These are phyloP conservation scores for Drosophila nigrodunni DNA, from an alignment of 1,140 invertebrate species.

Conservation along the genomic window DNA sequence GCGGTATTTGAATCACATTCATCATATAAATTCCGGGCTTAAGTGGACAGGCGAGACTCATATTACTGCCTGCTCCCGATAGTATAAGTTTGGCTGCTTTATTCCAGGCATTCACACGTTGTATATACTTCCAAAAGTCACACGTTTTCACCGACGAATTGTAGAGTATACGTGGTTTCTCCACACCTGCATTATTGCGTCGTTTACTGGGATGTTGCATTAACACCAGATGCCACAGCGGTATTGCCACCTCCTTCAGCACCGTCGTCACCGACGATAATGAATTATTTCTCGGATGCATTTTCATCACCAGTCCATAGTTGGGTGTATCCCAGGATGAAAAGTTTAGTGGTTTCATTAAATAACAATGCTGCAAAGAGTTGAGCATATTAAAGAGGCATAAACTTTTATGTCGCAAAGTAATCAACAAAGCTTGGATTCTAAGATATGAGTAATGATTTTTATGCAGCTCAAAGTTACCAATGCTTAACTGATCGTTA, in stretches of 20 bases:
- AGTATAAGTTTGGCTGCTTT: slow-evolving; percentile 66
- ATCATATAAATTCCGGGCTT: slow-evolving; percentile 66
- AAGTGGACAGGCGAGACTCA: slow-evolving; percentile 71
- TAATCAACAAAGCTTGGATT: too few relatives aligned
- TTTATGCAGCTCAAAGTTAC: too few relatives aligned
- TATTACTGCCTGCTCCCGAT: slow-evolving; percentile 60
- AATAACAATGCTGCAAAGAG: slow-evolving; percentile 57
- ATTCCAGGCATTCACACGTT: slow-evolving; percentile 67
- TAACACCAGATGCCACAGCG: slow-evolving; percentile 64
- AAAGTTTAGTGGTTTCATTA: slow-evolving; percentile 58
- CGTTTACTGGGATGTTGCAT: slow-evolving; percentile 53
- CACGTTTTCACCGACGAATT: slow-evolving; percentile 68
- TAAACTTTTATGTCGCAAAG: too few relatives aligned
- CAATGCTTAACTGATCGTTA: too few relatives aligned
- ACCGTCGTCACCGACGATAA: slow-evolving; percentile 69
- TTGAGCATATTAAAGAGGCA: neutral
- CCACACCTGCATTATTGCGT: slow-evolving; percentile 8
- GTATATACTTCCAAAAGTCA: slow-evolving; percentile 73
- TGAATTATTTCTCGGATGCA: slow-evolving; percentile 63
- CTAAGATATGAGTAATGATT: too few relatives aligned
- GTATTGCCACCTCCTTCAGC: slow-evolving; percentile 62
- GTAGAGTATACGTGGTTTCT: slow-evolving; percentile 60
- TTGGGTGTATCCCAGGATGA: slow-evolving; percentile 56
- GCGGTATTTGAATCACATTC: slow-evolving; percentile 70
- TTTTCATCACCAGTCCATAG: slow-evolving; percentile 55